Conservation (phyloP, 1,140 invertebrate genomes). For the Magallana ariakensis region DNA sequence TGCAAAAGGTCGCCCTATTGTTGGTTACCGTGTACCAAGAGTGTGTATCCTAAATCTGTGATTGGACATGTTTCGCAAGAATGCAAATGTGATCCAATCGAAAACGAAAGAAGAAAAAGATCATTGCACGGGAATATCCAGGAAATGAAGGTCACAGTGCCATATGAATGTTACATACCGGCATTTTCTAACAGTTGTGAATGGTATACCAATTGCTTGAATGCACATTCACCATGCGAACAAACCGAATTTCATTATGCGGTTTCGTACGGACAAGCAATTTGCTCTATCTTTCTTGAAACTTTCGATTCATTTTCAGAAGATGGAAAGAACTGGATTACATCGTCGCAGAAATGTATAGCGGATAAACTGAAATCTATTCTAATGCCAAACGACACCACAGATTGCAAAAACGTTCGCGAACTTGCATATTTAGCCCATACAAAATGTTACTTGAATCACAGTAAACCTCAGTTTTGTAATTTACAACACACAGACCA, state of each 20-base stretch:
- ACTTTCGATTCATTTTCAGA: background rate
- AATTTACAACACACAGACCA: background rate
- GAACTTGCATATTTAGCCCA: background rate
- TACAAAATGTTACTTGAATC: background rate
- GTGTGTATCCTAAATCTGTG: background rate
- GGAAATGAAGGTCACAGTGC: background rate
- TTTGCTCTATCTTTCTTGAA: background rate
- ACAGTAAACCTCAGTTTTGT: background rate
- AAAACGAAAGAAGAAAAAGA: slow-evolving; percentile 11
- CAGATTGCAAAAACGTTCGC: background rate
- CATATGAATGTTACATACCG: background rate
- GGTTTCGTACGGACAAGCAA: slow-evolving; percentile 2
- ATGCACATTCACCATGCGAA: background rate
- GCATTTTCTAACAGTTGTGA: background rate
- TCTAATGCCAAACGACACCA: background rate
- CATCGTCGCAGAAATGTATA: slow-evolving; percentile 5
- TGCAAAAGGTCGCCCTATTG: background rate
- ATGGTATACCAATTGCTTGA: background rate
- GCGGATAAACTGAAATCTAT: background rate
- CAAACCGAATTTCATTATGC: background rate
- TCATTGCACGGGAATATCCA: background rate
- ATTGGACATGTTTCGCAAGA: background rate
- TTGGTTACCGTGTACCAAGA: slow-evolving; percentile 5
- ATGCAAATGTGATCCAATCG: background rate
- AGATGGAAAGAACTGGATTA: background rate